These are phyloP conservation scores for Ophonus ardosiacus DNA, from an alignment of 2,888 invertebrate genomes.

Conservation along the genomic window DNA sequence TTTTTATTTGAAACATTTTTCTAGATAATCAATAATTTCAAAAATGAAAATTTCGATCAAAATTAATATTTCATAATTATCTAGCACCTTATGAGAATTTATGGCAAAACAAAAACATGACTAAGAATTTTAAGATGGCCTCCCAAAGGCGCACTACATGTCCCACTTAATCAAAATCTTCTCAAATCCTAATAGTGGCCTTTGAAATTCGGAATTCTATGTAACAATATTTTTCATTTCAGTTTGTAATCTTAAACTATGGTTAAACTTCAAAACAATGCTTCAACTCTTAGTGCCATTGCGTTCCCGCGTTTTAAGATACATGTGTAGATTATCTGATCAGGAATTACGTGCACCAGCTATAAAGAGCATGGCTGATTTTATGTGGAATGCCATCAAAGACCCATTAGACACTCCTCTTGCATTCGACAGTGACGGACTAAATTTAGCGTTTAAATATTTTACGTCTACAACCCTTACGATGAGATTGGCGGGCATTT, in stretches of 20 bases:
- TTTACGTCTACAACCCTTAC: constrained; percentile 96
- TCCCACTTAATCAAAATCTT: too few species aligned
- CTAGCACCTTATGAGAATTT: too few species aligned
- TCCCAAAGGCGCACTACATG: too few species aligned
- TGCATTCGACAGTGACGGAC: constrained; percentile 92
- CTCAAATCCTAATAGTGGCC: too few species aligned
- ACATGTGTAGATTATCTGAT: constrained; percentile 95
- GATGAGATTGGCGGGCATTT: constrained; percentile 94
- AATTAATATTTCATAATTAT: too few species aligned
- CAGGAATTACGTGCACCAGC: constrained; percentile 93
- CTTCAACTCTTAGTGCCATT: constrained; percentile 93
- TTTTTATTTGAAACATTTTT: too few species aligned
- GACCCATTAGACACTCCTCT: constrained; percentile 92
- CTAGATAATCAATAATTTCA: too few species aligned
- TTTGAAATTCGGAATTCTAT: too few species aligned
- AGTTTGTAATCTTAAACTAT: constrained; percentile 94
- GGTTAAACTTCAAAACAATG: constrained; percentile 94
- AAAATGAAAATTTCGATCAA: too few species aligned
- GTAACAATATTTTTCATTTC: constrained; percentile 66
- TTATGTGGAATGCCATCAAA: constrained; percentile 97
- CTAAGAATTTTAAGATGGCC: too few species aligned
- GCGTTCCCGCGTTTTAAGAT: constrained; percentile 90
- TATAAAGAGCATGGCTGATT: constrained; percentile 96
- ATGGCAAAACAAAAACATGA: too few species aligned
- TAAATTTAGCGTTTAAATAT: constrained; percentile 96